Conservation (phyloP, 2,888 invertebrate species). For the Ennomos erosarius region DNA sequence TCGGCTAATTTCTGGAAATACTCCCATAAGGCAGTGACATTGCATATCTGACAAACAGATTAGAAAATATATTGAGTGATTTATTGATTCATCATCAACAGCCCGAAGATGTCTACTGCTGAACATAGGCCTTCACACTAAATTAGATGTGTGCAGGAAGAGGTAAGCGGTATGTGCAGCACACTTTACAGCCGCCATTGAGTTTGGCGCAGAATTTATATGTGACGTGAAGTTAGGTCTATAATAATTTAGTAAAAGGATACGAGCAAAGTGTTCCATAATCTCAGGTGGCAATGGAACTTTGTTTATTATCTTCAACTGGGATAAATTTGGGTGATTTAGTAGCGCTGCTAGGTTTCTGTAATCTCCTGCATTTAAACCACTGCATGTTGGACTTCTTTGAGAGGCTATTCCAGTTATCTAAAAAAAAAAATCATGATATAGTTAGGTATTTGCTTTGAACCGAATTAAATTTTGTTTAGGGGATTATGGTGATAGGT, state of each 20-base stretch:
- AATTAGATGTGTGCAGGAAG: too few relatives aligned
- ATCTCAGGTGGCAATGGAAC: conserved; percentile 97
- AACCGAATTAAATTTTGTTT: background rate
- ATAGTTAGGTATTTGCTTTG: conserved; percentile 5
- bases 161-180: too few relatives aligned
- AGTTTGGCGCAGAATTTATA: too few relatives aligned
- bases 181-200: too few relatives aligned
- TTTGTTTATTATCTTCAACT: conserved; percentile 92
- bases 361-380: conserved; percentile 96
- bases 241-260: conserved; percentile 81
- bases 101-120: too few relatives aligned
- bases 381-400: conserved; percentile 94
- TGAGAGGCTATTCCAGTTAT: conserved; percentile 87
- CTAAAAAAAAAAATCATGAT: conserved; percentile 55
- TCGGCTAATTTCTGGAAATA: conserved; percentile 97
- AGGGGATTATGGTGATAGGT: background rate
- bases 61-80: conserved; percentile 43
- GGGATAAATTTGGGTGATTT: conserved; percentile 89
- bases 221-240: conserved; percentile 7
- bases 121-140: too few relatives aligned
- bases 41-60: conserved; percentile 90
- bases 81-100: background rate
- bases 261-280: conserved; percentile 97
- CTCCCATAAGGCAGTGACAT: conserved; percentile 98
- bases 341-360: conserved; percentile 90